Evolutionary conservation across 2,888 invertebrate species (phyloP).

Genomic region (Xestia xanthographa): DNA sequence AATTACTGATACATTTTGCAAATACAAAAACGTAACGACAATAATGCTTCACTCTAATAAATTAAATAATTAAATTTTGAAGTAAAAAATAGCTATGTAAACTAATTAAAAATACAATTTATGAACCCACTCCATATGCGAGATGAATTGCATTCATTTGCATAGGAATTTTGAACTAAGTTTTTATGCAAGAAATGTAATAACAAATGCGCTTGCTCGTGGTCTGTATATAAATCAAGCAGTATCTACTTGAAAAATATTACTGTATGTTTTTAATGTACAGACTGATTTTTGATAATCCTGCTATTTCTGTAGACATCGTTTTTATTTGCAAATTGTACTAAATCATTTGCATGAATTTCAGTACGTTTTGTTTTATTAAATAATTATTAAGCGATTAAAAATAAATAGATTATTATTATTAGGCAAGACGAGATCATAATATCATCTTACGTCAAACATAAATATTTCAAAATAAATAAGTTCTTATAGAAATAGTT

Average conservation of each 20-base stretch:
- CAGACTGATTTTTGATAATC: background rate
- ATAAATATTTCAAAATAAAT: constrained; percentile 37
- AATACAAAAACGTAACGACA: background rate
- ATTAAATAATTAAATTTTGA: constrained; percentile 47
- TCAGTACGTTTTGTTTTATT: background rate
- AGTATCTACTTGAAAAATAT: constrained; percentile 17
- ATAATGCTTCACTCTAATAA: constrained; percentile 39
- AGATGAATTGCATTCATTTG: constrained; percentile 64
- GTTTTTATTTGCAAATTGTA: background rate
- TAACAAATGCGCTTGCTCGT: constrained; percentile 19
- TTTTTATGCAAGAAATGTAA: constrained; percentile 53
- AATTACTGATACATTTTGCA: background rate
- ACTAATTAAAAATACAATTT: constrained; percentile 62
- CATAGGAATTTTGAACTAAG: constrained; percentile 45
- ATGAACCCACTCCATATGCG: constrained; percentile 44
- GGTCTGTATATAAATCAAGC: constrained; percentile 41
- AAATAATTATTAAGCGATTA: background rate
- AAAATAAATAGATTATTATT: background rate
- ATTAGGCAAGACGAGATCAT: constrained; percentile 20
- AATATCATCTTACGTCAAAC: background rate
- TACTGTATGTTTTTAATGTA: background rate
- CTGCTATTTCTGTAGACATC: background rate
- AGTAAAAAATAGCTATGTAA: constrained; percentile 45
- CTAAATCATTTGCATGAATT: background rate
- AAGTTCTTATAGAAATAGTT: constrained; percentile 56